phyloP scores from a whole-genome alignment of 1,140 invertebrate species.

The Bemisia tabaci region DNA sequence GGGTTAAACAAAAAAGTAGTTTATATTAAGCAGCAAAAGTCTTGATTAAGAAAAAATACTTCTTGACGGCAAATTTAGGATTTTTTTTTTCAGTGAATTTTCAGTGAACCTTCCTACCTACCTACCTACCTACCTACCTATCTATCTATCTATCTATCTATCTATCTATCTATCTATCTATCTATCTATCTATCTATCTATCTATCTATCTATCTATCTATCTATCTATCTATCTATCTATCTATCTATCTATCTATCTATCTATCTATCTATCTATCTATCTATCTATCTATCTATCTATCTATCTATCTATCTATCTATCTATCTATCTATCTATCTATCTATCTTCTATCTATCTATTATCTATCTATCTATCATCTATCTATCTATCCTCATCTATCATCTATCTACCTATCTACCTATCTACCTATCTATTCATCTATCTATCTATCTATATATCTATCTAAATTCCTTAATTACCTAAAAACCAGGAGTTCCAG shows the following conservation, averaged over 20 bases:
- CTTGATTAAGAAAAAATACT: too few relatives aligned
- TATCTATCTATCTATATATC: not conserved
- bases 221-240: not conserved
- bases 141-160: not conserved
- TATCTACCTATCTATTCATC: not conserved
- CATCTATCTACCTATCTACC: not conserved
- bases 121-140: not conserved
- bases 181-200: not conserved
- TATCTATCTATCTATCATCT: not conserved
- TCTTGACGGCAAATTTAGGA: too few relatives aligned
- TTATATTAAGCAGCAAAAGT: too few relatives aligned
- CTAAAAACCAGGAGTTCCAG: too few relatives aligned
- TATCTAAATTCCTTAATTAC: too few relatives aligned
- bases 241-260: not conserved
- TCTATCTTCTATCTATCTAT: not conserved
- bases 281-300: not conserved
- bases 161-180: not conserved
- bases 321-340: not conserved
- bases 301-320: not conserved
- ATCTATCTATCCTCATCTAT: not conserved
- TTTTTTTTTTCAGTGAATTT: too few relatives aligned
- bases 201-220: not conserved
- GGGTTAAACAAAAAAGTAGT: too few relatives aligned
- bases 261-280: not conserved
- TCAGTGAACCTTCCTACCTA: not conserved